A percentile compares a stretch with the other conserved stretches of the same genome.
phyloP scores from a whole-genome alignment of 2,113 vertebrate species.

The Marmota monax region DNA sequence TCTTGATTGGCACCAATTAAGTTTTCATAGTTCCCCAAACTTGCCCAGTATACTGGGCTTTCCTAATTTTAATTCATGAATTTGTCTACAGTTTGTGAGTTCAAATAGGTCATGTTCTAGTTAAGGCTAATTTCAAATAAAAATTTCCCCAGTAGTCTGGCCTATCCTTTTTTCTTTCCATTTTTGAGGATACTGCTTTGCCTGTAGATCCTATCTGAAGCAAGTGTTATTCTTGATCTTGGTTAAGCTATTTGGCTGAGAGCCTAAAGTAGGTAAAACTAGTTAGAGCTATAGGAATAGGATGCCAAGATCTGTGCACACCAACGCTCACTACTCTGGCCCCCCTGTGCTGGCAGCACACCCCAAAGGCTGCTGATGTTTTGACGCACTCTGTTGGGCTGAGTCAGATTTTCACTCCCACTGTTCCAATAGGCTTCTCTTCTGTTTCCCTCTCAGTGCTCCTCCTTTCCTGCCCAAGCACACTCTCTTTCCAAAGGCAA shows the following conservation, averaged over 20 bases:
- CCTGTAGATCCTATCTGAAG: slow-evolving; percentile 90
- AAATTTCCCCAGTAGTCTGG: slow-evolving; percentile 91
- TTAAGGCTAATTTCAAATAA: slow-evolving; percentile 88
- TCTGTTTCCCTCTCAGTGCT: not conserved
- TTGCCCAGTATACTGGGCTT: slow-evolving; percentile 92
- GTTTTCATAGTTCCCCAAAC: slow-evolving; percentile 86
- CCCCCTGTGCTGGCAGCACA: accelerated
- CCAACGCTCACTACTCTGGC: not conserved
- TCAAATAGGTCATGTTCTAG: slow-evolving; percentile 93
- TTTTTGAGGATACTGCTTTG: slow-evolving; percentile 92
- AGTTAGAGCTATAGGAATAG: not conserved
- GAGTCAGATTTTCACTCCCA: not conserved
- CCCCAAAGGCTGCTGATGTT: too few relatives aligned
- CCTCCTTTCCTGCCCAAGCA: not conserved
- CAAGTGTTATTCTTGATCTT: slow-evolving; percentile 85
- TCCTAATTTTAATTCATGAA: slow-evolving; percentile 92
- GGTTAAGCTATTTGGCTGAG: not conserved
- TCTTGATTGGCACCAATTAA: slow-evolving; percentile 91
- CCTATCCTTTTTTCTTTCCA: slow-evolving; percentile 93
- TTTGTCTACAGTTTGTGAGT: slow-evolving; percentile 89
- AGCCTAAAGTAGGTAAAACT: not conserved
- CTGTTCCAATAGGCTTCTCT: not conserved
- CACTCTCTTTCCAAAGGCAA: not conserved
- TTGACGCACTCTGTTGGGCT: not conserved
- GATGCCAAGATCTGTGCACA: not conserved